These are phyloP conservation scores for Drosophila formosana DNA, from an alignment of 2,888 invertebrate species.

Conservation along the genomic window DNA sequence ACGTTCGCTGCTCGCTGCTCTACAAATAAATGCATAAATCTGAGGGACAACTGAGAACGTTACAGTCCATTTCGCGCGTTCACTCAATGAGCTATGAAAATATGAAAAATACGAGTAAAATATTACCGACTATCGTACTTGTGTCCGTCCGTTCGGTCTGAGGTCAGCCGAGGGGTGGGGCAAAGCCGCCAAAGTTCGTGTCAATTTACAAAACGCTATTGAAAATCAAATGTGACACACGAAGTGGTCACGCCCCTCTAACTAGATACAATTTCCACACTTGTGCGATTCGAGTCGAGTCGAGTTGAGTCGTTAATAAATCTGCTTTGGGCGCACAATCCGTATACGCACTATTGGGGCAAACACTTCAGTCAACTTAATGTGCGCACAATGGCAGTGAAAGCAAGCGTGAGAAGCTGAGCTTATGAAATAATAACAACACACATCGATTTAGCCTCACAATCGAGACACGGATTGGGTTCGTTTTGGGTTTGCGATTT, in stretches of 20 bases:
- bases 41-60: constrained; percentile 35
- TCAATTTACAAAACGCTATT: constrained; percentile 48
- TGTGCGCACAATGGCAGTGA: constrained; percentile 33
- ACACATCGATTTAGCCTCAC: constrained; percentile 47
- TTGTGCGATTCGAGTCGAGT: neutral
- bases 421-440: constrained; percentile 67
- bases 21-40: constrained; percentile 77
- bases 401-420: constrained; percentile 34
- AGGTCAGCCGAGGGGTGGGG: constrained; percentile 6
- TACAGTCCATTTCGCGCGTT: constrained; percentile 63
- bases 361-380: constrained; percentile 46
- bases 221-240: constrained; percentile 21
- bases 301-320: constrained; percentile 31
- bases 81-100: constrained; percentile 77
- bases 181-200: constrained; percentile 11
- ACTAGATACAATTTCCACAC: constrained; percentile 3
- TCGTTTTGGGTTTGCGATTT: neutral
- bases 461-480: constrained; percentile 22
- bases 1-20: constrained; percentile 35
- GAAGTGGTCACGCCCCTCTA: neutral
- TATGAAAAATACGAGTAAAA: constrained; percentile 45
- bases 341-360: constrained; percentile 59
- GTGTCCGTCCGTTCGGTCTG: neutral
- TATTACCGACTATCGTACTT: neutral
- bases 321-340: constrained; percentile 42